Evolutionary conservation across 2,113 vertebrate genomes (phyloP).

Genomic region (Empidonax alnorum): DNA sequence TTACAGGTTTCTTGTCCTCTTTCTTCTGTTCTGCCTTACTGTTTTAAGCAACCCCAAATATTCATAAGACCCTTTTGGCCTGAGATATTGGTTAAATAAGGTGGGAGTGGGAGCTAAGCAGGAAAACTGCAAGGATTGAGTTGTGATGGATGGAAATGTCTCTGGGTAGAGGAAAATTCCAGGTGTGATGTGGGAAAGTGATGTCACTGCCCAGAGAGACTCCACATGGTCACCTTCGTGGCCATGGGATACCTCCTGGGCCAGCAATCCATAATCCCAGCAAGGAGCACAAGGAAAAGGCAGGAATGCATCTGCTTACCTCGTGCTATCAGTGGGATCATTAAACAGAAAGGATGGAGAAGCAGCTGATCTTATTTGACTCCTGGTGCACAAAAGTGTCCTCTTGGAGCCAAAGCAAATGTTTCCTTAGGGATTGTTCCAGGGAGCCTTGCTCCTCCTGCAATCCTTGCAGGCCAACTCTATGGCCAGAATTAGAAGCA

Average conservation of each 20-base stretch:
- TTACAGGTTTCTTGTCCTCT: neutral
- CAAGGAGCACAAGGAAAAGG: neutral
- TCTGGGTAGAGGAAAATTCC: neutral
- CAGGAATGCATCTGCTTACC: neutral
- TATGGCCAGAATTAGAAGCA: constrained; percentile 10
- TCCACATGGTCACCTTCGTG: rapidly evolving
- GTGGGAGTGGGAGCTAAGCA: neutral
- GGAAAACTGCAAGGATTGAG: neutral
- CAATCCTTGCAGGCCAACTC: neutral
- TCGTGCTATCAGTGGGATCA: neutral
- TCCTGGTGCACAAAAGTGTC: constrained; percentile 29
- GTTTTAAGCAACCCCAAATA: neutral
- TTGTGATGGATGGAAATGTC: rapidly evolving
- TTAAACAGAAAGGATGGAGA: neutral
- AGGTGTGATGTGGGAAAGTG: neutral
- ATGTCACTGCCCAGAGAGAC: neutral
- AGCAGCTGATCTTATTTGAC: constrained; percentile 23
- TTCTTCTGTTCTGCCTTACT: neutral
- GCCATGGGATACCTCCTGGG: rapidly evolving
- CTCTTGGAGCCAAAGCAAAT: constrained; percentile 54
- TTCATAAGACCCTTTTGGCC: neutral
- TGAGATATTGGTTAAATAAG: neutral
- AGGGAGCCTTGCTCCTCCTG: neutral
- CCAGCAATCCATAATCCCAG: neutral
- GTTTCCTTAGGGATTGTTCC: constrained; percentile 55